A percentile compares a stretch with the other conserved stretches of the same genome.
These are phyloP conservation scores for Torymus aiolomorphi DNA, from an alignment of 2,888 invertebrate genomes.

Conservation along the genomic window DNA sequence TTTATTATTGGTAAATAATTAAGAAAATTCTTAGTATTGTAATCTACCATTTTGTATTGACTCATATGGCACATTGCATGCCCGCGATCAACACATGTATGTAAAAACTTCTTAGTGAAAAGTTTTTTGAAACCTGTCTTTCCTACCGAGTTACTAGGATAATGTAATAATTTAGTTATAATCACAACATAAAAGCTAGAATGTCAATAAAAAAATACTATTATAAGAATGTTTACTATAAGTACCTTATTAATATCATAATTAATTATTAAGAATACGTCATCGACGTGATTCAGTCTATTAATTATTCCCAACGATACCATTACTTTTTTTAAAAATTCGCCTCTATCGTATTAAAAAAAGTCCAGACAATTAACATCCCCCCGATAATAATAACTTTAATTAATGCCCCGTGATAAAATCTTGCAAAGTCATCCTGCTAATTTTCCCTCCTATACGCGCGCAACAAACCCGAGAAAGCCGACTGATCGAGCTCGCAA, in stretches of 20 bases:
- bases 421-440: constrained; percentile 23
- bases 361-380: constrained; percentile 7
- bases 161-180: too few relatives aligned
- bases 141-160: too few relatives aligned
- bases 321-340: constrained; percentile 6
- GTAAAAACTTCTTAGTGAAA: too few relatives aligned
- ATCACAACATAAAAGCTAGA: not conserved
- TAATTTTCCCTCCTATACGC: not conserved
- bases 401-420: constrained; percentile 40
- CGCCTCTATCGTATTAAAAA: constrained; percentile 1
- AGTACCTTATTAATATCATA: too few relatives aligned
- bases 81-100: too few relatives aligned
- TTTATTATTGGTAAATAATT: too few relatives aligned
- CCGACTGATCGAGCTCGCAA: too few relatives aligned
- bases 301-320: not conserved
- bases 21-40: too few relatives aligned
- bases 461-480: not conserved
- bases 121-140: too few relatives aligned
- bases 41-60: too few relatives aligned
- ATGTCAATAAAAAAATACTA: constrained; percentile 1
- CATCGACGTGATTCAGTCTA: not conserved
- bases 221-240: not conserved
- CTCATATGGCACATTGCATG: too few relatives aligned
- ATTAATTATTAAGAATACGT: not conserved
- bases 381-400: constrained; percentile 25